Conservation (phyloP, 2,113 vertebrate genomes). For the Lycocorax pyrrhopterus region DNA sequence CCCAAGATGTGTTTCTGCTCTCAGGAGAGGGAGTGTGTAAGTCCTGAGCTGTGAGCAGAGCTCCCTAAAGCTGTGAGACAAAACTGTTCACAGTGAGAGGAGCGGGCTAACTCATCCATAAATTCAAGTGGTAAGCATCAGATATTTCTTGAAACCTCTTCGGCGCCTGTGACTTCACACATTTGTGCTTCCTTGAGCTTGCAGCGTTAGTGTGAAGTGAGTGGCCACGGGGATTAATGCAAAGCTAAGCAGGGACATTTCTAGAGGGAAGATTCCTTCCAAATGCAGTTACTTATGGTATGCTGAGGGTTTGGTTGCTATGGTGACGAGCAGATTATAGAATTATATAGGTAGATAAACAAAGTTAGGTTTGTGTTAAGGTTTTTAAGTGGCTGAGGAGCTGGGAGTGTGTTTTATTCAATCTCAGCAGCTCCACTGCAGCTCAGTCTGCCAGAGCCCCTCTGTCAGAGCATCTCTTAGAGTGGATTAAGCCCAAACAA, state of each 20-base stretch:
- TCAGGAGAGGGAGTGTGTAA: not conserved
- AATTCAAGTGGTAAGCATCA: not conserved
- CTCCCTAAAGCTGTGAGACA: slow-evolving; percentile 30
- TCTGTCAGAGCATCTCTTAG: not conserved
- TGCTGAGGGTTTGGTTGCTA: not conserved
- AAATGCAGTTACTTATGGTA: not conserved
- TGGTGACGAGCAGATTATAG: not conserved
- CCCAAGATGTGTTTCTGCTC: not conserved
- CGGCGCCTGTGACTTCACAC: slow-evolving; percentile 24
- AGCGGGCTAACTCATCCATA: slow-evolving; percentile 27
- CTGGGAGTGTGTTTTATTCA: not conserved
- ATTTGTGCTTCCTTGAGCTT: slow-evolving; percentile 22
- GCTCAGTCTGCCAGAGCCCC: not conserved
- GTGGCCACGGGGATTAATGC: not conserved
- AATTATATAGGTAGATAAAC: not conserved
- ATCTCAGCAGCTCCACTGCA: not conserved
- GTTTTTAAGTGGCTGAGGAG: not conserved
- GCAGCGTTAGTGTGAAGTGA: not conserved
- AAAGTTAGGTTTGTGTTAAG: not conserved
- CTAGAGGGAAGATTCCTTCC: not conserved
- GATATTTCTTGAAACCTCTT: not conserved
- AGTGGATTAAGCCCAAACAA: not conserved
- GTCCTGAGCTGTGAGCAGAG: not conserved
- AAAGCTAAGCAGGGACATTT: not conserved
- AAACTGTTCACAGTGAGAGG: not conserved